Base-by-base conservation (phyloP, 2,888 invertebrate species). In the Melinopterus prodromus region DNA sequence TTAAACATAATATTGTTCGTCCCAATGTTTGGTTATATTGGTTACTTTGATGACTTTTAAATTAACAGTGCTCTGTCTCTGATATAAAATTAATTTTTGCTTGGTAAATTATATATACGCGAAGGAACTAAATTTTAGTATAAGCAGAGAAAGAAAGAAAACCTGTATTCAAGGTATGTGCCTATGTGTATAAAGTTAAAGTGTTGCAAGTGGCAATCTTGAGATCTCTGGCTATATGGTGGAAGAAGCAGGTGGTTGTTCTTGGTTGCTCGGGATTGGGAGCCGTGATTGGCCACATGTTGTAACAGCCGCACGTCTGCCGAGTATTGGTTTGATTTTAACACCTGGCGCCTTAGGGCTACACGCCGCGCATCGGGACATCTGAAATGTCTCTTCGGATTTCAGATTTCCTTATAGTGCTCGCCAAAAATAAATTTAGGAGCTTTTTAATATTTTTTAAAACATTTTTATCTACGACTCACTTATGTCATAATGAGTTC, bases 221-320 rank as follows among this genome's bases (percentile, higher is more conserved):
- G 53, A 53, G 53, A 53, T 53, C 12, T 53, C 12, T 53, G 53
- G 53, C 9, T 12, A 12, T 9, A 12, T 12, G 53, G 1, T 36
- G 35, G 74, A 36, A 26, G 26, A 26, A 74, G 74, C 74, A 74
- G 74, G 74, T 74, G 80, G 80, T 79, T 77, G 74, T 70, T 71
- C 76, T 71, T 80, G 16, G 74, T 70, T 78, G 76, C 75, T 72
- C 26, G 26, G 37, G n/a, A 26, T 9, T n/a, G 37, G 37, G 36
- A 37, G 74, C 77, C 70, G 80, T 80, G 80, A 80, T 80, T 80
- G 80, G 80, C 77, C 80, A 80, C 77, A 80, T 80, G 80, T 78
- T 78, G 80, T 70, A 78, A 77, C 80, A 80, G 80, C 79, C 78
- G 80, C 79, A 77, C 71, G 76, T 69, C 80, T 53, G 53, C 53